Percentiles rank a stretch among this genome's conserved stretches.
Evolutionary conservation across 2,797 vertebrate species (phyloP).

Genomic region (Danio tinwini): DNA sequence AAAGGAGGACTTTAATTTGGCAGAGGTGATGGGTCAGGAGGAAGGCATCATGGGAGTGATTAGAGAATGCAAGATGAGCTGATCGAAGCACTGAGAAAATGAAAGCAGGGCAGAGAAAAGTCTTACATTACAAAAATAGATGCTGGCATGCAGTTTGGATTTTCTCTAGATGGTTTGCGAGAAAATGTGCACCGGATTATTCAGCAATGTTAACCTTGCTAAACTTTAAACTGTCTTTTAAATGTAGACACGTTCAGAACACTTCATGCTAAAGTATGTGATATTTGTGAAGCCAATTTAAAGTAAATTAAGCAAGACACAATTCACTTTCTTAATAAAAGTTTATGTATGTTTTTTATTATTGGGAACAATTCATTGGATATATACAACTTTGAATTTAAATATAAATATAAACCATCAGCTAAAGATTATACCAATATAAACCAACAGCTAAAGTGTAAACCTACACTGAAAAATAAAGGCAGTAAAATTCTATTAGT

Average conservation of each 20-base stretch:
- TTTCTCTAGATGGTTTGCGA: neutral
- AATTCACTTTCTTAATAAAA: neutral
- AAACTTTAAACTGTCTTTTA: neutral
- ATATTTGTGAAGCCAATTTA: neutral
- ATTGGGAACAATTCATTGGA: neutral
- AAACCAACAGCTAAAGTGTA: neutral
- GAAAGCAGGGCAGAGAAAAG: neutral
- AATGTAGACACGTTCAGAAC: neutral
- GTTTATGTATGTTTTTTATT: neutral
- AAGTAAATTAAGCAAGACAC: neutral
- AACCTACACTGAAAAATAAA: too few relatives aligned
- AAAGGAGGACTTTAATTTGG: constrained; percentile 67
- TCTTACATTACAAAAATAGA: constrained; percentile 23
- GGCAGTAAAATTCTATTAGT: too few relatives aligned
- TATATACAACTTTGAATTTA: neutral
- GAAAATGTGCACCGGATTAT: neutral
- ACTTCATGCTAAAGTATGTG: neutral
- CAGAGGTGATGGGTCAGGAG: constrained; percentile 56
- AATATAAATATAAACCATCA: neutral
- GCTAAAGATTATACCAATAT: neutral
- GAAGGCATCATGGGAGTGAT: constrained; percentile 58
- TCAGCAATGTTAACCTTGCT: constrained; percentile 5
- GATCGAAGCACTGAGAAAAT: constrained; percentile 20
- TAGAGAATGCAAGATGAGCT: constrained; percentile 53
- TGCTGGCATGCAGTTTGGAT: neutral